Conservation (phyloP, 1,140 invertebrate genomes). For the Drosophila parabipectinata region DNA sequence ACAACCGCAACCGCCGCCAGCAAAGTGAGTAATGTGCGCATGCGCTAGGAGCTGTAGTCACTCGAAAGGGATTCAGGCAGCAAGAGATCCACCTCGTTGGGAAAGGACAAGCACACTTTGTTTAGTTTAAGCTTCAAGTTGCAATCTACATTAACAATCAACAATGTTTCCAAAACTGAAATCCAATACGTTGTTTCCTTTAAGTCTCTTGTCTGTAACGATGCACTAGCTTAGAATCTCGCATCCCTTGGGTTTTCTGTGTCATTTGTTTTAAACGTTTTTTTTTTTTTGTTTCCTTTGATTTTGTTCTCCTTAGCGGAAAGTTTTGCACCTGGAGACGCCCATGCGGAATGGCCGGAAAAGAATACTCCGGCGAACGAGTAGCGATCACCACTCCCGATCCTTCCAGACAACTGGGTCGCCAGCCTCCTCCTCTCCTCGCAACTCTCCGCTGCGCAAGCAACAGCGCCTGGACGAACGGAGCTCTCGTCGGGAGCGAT, state of each 20-base stretch:
- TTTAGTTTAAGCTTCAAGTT: slow-evolving; percentile 33
- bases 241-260: slow-evolving; percentile 5
- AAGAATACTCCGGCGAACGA: slow-evolving; percentile 41
- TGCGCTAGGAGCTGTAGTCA: slow-evolving; percentile 63
- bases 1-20: slow-evolving; percentile 23
- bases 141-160: slow-evolving; percentile 47
- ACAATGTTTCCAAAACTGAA: slow-evolving; percentile 47
- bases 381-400: slow-evolving; percentile 4
- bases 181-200: slow-evolving; percentile 43
- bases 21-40: slow-evolving; percentile 71
- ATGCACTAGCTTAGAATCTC: not conserved
- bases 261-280: slow-evolving; percentile 17
- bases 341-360: slow-evolving; percentile 70
- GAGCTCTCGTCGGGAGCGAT: not conserved
- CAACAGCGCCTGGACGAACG: slow-evolving; percentile 52
- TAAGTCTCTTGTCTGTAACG: slow-evolving; percentile 1
- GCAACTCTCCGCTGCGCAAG: slow-evolving; percentile 49
- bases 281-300: slow-evolving; percentile 20
- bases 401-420: slow-evolving; percentile 5
- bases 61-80: slow-evolving; percentile 18
- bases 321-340: slow-evolving; percentile 58
- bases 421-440: slow-evolving; percentile 11
- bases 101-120: slow-evolving; percentile 1
- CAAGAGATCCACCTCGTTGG: not conserved
- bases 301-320: slow-evolving; percentile 44